Evolutionary conservation across 2,888 invertebrate genomes (phyloP).

Genomic region (Limnephilus lunatus): DNA sequence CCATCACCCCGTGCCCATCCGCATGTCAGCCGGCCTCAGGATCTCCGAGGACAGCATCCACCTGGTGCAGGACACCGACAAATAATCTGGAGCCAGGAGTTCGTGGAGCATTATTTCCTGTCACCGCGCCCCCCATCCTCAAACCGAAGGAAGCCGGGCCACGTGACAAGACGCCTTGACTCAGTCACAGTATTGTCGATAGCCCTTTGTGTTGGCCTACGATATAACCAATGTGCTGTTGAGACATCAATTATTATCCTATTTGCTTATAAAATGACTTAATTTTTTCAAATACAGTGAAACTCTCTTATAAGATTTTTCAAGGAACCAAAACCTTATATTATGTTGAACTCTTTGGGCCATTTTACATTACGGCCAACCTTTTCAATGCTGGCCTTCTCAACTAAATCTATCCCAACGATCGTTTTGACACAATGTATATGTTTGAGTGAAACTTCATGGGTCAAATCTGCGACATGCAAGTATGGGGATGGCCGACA

Average conservation of each 20-base stretch:
- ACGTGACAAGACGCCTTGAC: slow-evolving; percentile 11
- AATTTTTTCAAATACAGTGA: neutral
- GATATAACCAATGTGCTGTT: slow-evolving; percentile 9
- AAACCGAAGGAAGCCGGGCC: neutral
- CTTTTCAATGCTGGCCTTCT: no score
- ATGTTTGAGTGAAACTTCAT: no score
- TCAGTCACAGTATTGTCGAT: neutral
- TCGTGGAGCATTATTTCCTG: slow-evolving; percentile 4
- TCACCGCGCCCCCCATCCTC: neutral
- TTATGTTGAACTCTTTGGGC: no score
- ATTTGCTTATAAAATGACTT: neutral
- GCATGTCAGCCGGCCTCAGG: slow-evolving; percentile 69
- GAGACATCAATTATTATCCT: slow-evolving; percentile 14
- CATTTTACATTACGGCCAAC: no score
- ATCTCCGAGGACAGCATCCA: slow-evolving; percentile 67
- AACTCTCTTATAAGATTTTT: no score
- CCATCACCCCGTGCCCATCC: slow-evolving; percentile 73
- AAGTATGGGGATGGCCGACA: no score
- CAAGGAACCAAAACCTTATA: no score
- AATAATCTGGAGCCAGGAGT: slow-evolving; percentile 68
- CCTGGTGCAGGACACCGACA: slow-evolving; percentile 70
- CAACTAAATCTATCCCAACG: no score
- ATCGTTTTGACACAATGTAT: no score
- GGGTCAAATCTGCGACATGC: no score
- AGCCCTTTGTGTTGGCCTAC: slow-evolving; percentile 27